These are phyloP conservation scores for Euproctis similis DNA, from an alignment of 2,888 invertebrate genomes.

Conservation along the genomic window DNA sequence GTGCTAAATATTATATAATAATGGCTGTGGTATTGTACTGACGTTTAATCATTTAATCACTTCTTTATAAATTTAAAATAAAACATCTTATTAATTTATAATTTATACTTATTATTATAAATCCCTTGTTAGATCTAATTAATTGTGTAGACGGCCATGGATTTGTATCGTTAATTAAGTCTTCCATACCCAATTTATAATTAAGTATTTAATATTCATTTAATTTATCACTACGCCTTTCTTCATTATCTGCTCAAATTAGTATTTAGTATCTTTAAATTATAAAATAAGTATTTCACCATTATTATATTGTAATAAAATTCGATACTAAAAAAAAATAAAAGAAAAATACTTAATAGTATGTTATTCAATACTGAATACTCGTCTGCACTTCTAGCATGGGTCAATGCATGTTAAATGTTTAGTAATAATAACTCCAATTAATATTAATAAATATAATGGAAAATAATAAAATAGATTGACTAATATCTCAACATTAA, in stretches of 20 bases:
- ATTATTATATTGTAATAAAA: too few relatives aligned
- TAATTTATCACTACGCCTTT: conserved; percentile 43
- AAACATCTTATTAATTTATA: conserved; percentile 41
- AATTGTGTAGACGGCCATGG: conserved; percentile 50
- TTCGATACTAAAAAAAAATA: too few relatives aligned
- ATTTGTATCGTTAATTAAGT: conserved; percentile 66
- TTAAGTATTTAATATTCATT: conserved; percentile 39
- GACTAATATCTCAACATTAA: too few relatives aligned
- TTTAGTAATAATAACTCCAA: too few relatives aligned
- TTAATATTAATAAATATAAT: too few relatives aligned
- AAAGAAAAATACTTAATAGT: too few relatives aligned
- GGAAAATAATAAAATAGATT: too few relatives aligned
- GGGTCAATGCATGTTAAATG: too few relatives aligned
- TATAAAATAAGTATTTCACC: too few relatives aligned
- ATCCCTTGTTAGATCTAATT: conserved; percentile 43
- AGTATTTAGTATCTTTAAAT: too few relatives aligned
- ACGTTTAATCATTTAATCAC: conserved; percentile 58
- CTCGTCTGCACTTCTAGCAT: too few relatives aligned
- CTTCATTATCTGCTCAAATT: conserved; percentile 59
- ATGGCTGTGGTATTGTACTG: conserved; percentile 74
- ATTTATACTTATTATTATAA: conserved; percentile 33
- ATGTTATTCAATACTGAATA: too few relatives aligned
- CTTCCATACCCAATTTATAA: conserved; percentile 67
- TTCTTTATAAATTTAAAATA: conserved; percentile 45
- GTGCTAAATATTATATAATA: conserved; percentile 66